These are phyloP conservation scores for Vulpes vulpes DNA, from an alignment of 2,113 vertebrate species.

Conservation along the genomic window DNA sequence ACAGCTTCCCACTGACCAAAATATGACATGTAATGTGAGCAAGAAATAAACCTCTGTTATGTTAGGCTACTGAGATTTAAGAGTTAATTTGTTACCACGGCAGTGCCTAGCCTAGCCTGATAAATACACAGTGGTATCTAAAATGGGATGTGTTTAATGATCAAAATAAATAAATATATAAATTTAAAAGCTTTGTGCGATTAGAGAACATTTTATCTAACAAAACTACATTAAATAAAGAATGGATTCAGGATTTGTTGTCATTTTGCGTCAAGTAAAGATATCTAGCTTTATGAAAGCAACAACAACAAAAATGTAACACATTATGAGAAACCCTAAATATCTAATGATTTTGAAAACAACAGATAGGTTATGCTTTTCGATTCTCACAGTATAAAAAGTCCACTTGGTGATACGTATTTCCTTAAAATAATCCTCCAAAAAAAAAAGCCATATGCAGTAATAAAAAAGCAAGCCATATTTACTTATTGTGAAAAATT, in stretches of 20 bases:
- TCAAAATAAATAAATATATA: slow-evolving; percentile 34
- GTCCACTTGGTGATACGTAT: slow-evolving; percentile 28
- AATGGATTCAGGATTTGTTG: background rate
- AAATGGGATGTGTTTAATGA: background rate
- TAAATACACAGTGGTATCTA: background rate
- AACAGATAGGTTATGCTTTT: slow-evolving; percentile 21
- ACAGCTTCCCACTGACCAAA: background rate
- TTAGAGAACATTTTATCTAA: background rate
- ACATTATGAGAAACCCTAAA: slow-evolving; percentile 19
- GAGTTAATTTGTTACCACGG: background rate
- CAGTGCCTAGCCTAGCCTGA: background rate
- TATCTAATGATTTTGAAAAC: slow-evolving; percentile 37
- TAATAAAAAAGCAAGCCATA: slow-evolving; percentile 21
- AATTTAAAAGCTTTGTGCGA: background rate
- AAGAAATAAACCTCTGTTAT: background rate
- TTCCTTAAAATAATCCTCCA: slow-evolving; percentile 30
- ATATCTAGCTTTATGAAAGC: slow-evolving; percentile 44
- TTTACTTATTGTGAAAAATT: slow-evolving; percentile 39
- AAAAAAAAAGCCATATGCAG: background rate
- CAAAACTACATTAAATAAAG: background rate
- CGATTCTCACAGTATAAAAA: slow-evolving; percentile 29
- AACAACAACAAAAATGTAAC: slow-evolving; percentile 28
- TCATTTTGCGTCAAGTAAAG: slow-evolving; percentile 40
- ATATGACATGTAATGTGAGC: background rate
- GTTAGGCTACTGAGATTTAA: background rate